Percentiles rank a stretch among this genome's conserved stretches.
Evolutionary conservation across 2,113 vertebrate species (phyloP).

Genomic region (Cryptomyrus ogoouensis): DNA sequence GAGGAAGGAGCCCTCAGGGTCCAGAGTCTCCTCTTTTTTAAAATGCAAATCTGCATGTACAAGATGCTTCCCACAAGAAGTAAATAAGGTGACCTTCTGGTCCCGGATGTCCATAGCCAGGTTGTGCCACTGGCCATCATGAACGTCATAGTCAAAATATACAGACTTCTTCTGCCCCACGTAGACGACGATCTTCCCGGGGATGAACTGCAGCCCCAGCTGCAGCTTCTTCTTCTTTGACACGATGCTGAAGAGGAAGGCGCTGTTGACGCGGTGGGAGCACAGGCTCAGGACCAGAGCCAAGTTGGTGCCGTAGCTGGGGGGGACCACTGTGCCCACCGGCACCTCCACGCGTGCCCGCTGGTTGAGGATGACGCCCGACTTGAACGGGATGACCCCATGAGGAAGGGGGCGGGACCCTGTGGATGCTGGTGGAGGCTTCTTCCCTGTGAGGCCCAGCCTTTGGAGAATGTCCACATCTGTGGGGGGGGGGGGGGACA

Average conservation of each 20-base stretch:
- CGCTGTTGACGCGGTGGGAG: conserved; percentile 85
- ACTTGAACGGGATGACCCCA: conserved; percentile 83
- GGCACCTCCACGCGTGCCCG: conserved; percentile 73
- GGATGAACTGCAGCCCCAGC: conserved; percentile 82
- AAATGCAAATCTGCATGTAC: conserved; percentile 69
- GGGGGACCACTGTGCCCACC: conserved; percentile 62
- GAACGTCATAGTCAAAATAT: conserved; percentile 83
- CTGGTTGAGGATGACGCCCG: conserved; percentile 86
- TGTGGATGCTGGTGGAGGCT: conserved; percentile 42
- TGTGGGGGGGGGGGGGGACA: conserved; percentile 47
- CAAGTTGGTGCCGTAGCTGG: conserved; percentile 62
- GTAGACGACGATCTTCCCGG: conserved; percentile 73
- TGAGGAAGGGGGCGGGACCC: conserved; percentile 51
- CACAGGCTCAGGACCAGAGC: conserved; percentile 82
- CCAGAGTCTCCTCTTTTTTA: conserved; percentile 68
- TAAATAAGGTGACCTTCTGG: conserved; percentile 73
- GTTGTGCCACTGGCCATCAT: conserved; percentile 88
- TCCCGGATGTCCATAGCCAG: conserved; percentile 75
- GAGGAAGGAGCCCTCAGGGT: conserved; percentile 81
- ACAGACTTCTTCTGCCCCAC: conserved; percentile 76
- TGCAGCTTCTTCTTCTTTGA: conserved; percentile 80
- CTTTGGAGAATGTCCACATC: conserved; percentile 90
- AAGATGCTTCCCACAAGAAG: conserved; percentile 77
- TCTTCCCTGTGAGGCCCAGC: conserved; percentile 77
- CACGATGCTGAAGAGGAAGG: conserved; percentile 80